phyloP scores from a whole-genome alignment of 2,797 vertebrate genomes.

The Rhinoraja longicauda region DNA sequence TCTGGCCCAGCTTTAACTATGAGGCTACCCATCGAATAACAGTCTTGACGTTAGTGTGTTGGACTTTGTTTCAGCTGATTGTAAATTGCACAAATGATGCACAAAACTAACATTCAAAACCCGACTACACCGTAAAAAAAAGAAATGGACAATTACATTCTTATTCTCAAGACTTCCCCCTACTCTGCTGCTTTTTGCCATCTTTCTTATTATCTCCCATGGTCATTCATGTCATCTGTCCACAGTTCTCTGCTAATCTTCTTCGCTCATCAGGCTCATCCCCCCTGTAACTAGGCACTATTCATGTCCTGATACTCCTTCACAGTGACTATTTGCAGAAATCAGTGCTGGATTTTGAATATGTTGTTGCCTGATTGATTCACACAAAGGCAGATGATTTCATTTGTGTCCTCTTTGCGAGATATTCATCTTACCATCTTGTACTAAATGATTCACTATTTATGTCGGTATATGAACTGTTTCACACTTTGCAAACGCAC shows the following conservation, averaged over 20 bases:
- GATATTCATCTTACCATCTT: constrained; percentile 6
- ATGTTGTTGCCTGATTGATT: constrained; percentile 12
- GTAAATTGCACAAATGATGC: neutral
- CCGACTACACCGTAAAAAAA: neutral
- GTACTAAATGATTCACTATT: neutral
- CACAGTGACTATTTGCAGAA: neutral
- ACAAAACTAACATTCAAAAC: neutral
- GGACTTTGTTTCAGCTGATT: neutral
- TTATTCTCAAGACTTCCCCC: neutral
- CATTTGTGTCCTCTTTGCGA: neutral
- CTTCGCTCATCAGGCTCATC: neutral
- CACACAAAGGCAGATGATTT: constrained; percentile 30
- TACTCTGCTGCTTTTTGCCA: neutral
- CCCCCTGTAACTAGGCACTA: neutral
- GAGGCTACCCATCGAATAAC: neutral
- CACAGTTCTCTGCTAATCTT: neutral
- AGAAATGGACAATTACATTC: neutral
- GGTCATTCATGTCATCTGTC: neutral
- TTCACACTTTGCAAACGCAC: neutral
- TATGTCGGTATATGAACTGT: neutral
- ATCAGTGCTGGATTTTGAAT: constrained; percentile 5
- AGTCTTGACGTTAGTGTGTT: neutral
- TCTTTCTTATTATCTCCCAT: neutral
- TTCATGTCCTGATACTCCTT: neutral
- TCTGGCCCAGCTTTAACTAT: neutral